Conservation (phyloP, 2,113 vertebrate species). For the Myrmecophaga tridactyla region DNA sequence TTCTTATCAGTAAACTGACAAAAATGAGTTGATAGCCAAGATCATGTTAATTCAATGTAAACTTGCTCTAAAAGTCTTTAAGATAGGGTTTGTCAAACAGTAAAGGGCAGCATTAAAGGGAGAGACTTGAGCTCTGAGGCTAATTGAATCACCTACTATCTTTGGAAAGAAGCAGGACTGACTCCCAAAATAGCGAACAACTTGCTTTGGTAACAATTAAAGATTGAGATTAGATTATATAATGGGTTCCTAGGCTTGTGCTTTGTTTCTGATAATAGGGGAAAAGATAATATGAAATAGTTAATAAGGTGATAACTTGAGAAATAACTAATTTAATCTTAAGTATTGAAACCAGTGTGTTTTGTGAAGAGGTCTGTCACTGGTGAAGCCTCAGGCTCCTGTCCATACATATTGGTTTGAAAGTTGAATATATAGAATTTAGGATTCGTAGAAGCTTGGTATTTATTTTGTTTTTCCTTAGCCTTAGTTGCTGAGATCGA, state of each 20-base stretch:
- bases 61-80: neutral
- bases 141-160: conserved; percentile 59
- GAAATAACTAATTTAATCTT: conserved; percentile 1
- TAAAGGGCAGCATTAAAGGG: neutral
- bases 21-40: neutral
- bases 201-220: conserved; percentile 52
- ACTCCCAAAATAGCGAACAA: conserved; percentile 56
- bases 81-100: conserved; percentile 3
- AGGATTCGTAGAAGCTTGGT: neutral
- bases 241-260: neutral
- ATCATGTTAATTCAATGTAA: neutral
- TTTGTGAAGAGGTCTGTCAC: neutral
- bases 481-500: neutral
- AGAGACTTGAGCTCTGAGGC: conserved; percentile 21
- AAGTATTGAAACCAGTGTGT: neutral
- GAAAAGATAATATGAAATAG: neutral
- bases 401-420: neutral
- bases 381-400: neutral
- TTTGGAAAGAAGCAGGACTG: conserved; percentile 65
- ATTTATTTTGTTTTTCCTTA: neutral
- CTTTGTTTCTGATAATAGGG: neutral
- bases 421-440: neutral
- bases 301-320: neutral
- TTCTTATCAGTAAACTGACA: neutral
- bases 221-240: conserved; percentile 52